A percentile compares a stretch with the other conserved stretches of the same genome.
Evolutionary conservation across 2,888 invertebrate species (phyloP).

Genomic region (Eupsilia transversa): DNA sequence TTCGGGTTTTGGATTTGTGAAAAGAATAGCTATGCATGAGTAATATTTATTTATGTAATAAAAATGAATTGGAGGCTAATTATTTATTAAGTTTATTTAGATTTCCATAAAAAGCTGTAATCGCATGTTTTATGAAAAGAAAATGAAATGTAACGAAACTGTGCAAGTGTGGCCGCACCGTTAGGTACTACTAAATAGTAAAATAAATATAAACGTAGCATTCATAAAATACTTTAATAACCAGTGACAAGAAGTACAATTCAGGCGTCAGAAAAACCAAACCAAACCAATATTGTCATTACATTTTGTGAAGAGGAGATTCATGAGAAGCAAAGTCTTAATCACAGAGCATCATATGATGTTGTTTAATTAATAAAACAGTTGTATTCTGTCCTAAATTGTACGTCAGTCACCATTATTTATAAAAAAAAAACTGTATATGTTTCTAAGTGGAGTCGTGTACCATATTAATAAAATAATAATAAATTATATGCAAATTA

Average conservation of each 20-base stretch:
- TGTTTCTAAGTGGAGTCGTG: constrained; percentile 64
- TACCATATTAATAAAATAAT: constrained; percentile 60
- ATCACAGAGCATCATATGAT: too few species aligned
- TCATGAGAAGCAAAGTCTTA: too few species aligned
- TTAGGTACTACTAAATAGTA: constrained; percentile 5
- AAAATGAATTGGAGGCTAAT: neutral
- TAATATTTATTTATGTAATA: neutral
- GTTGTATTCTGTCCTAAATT: constrained; percentile 17
- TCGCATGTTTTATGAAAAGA: neutral
- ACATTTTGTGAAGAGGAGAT: too few species aligned
- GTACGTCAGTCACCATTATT: constrained; percentile 28
- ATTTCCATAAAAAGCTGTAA: neutral
- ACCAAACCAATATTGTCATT: neutral
- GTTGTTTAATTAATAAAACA: too few species aligned
- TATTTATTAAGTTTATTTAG: neutral
- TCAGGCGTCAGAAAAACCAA: constrained; percentile 1
- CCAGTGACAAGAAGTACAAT: constrained; percentile 12
- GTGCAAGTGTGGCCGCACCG: constrained; percentile 28
- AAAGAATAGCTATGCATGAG: neutral
- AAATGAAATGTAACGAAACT: neutral
- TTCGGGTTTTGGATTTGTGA: neutral
- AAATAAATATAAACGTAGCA: constrained; percentile 15
- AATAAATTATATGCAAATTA: constrained; percentile 66
- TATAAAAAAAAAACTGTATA: constrained; percentile 49
- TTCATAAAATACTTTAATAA: constrained; percentile 13